Base-by-base conservation (phyloP, 2,113 vertebrate genomes). In the Prionailurus viverrinus region DNA sequence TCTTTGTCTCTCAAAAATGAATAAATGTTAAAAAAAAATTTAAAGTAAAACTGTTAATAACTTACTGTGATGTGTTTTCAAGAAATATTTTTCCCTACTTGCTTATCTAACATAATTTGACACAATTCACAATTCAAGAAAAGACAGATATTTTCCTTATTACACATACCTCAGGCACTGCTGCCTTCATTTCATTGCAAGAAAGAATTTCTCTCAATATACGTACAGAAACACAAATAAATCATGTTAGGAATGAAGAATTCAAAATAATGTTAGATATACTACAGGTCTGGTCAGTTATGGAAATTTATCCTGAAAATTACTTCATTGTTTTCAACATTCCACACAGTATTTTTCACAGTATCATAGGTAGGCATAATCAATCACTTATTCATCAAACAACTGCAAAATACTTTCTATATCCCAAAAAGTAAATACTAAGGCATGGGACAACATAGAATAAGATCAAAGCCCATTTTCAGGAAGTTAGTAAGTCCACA, bases 241-340 rank as follows among this genome's bases (percentile, higher is more conserved):
- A 76, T 90, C 73, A 55, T 55, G 1, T 25, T 89, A 65, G 14
- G 15, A 74, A n/a, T 65, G n/a, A 89, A 90, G 83, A 81, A 73
- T 33, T 82, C 27, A 90, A 91, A 41, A 74, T 81, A 65, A 29
- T 41, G 3, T 83, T 65, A 94, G 51, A 76, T 68, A 86, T 55
- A 25, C 58, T 15, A 87, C 18, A 78, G 5, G 5, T 69, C 74
- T 94, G 66, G n/a, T 76, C 48, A 36, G 23, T 66, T 84, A 55
- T 48, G 36, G 80, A 45, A 84, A 65, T 95, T 74, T 65, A 53
- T 55, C 69, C 51, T 95, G 41, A 89, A 74, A 89, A 95, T 95
- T 33, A 66, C 23, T 63, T 73, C 33, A 29, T 19, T 81, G 10
- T 82, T 82, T 73, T 27, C 55, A 53, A 18, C 18, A 73, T 65